phyloP scores from a whole-genome alignment of 2,113 vertebrate species.

The Chitala chitala region DNA sequence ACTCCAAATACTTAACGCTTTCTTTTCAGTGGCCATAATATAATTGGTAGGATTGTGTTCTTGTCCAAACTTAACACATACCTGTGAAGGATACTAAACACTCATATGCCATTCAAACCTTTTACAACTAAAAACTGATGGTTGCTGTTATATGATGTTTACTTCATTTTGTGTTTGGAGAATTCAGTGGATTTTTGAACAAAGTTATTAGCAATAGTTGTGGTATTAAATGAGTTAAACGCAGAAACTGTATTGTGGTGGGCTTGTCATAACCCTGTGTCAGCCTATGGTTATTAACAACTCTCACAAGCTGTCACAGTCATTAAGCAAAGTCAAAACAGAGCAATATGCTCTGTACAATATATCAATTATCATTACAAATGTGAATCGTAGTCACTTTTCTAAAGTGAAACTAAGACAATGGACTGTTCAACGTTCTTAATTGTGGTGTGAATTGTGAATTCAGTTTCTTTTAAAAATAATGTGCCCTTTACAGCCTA shows the following conservation, averaged over 20 bases:
- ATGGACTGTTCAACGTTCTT: too few species aligned
- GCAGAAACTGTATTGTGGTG: conserved; percentile 15
- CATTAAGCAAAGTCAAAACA: conserved; percentile 8
- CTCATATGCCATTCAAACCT: too few species aligned
- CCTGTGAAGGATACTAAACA: background rate
- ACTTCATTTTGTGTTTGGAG: conserved; percentile 7
- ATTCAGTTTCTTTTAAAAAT: too few species aligned
- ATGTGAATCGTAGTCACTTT: conserved; percentile 17
- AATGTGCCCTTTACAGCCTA: too few species aligned
- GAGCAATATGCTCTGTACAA: background rate
- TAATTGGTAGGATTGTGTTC: background rate
- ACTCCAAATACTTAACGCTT: background rate
- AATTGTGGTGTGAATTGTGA: too few species aligned
- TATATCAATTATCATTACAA: conserved; percentile 10
- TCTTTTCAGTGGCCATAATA: background rate
- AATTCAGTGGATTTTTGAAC: conserved; percentile 2
- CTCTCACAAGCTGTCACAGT: background rate
- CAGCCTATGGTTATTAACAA: background rate
- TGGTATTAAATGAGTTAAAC: conserved; percentile 15
- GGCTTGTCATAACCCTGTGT: background rate
- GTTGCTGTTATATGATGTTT: too few species aligned
- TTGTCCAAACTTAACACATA: conserved; percentile 5
- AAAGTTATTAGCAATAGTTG: conserved; percentile 6
- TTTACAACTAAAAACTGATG: too few species aligned
- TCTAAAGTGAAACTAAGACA: background rate